These are phyloP conservation scores for Endomychus coccineus DNA, from an alignment of 2,888 invertebrate species.

Conservation along the genomic window DNA sequence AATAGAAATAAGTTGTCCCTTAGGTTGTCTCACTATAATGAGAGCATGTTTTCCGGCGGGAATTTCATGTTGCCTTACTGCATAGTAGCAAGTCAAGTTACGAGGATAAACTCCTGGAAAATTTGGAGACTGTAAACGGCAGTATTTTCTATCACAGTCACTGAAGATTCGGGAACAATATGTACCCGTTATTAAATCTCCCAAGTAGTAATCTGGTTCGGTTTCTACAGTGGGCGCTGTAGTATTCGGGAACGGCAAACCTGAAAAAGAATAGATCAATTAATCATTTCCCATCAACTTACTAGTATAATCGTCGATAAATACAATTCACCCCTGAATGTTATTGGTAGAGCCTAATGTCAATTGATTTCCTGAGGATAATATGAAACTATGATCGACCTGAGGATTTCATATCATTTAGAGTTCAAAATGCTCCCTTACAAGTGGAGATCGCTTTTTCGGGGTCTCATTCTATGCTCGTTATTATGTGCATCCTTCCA, in stretches of 20 bases:
- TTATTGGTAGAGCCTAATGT: no score
- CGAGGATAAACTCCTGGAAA: constrained; percentile 90
- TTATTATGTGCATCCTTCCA: no score
- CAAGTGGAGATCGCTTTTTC: no score
- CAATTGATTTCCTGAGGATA: no score
- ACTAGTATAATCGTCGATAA: no score
- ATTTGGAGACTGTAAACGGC: constrained; percentile 86
- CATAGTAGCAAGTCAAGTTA: constrained; percentile 90
- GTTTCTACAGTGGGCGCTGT: constrained; percentile 43
- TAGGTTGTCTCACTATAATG: constrained; percentile 76
- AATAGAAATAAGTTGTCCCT: constrained; percentile 78
- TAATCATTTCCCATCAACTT: no score
- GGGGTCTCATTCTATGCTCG: no score
- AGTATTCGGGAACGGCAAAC: constrained; percentile 31
- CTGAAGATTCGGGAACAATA: constrained; percentile 89
- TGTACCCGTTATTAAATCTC: constrained; percentile 83
- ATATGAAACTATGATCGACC: no score
- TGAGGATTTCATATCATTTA: no score
- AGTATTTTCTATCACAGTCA: constrained; percentile 84
- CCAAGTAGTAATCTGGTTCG: constrained; percentile 62
- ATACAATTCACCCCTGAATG: no score
- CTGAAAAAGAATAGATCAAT: no score
- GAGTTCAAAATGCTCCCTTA: no score
- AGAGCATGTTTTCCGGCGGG: constrained; percentile 82
- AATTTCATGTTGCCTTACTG: constrained; percentile 76